Evolutionary conservation across 2,113 vertebrate species (phyloP), one percentile per base, ranked within the genome.

Genomic region (Theristicus caerulescens): DNA sequence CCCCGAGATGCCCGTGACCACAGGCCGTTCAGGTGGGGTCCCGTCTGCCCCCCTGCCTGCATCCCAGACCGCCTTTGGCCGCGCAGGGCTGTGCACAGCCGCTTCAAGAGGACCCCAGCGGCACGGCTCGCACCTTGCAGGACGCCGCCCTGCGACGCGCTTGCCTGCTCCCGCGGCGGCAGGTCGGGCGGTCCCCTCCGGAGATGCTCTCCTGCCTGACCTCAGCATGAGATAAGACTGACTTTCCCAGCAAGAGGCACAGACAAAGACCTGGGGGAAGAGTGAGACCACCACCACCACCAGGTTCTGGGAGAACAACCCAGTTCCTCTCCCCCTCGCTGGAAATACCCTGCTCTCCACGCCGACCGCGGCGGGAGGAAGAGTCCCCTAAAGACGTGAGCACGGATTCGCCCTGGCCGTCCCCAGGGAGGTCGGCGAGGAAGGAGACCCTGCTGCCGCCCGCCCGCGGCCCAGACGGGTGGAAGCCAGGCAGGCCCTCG

Each of bases 101-200:
- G 0, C 34, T 2, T 34, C 29, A 16, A 11, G 19, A 11, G 1
- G 6, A 12, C 6, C 51, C 40, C 1, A 0, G 34, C 54, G 22
- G 29, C 57, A 32, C 12, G 0, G 14, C 12, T 15, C 1, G 1
- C 5, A 25, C 64, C 36, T 46, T 2, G 1, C 34, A 11, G 25
- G 55, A 66, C 36, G 52, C 64, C 27, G 5, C 4, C 13, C 13
- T 3, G 2, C 2, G 0, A 65, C 0, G 24, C 16, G 6, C 25
- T 9, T 8, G 11, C 36, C 83, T 57, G 7, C 44, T 34, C 1
- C 3, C 1, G 0, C 0, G 2, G 49, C 0, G 5, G 47, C 62
- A 90, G 38, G 29, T 2, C 6, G 0, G 55, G 18, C 3, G 69
- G 42, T 62, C 36, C 52, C 32, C 0, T 1, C 47, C 0, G 1